Evolutionary conservation across 2,888 invertebrate species (phyloP), one percentile per base, ranked within the genome.

Genomic region (Tetrapedia diversipes): DNA sequence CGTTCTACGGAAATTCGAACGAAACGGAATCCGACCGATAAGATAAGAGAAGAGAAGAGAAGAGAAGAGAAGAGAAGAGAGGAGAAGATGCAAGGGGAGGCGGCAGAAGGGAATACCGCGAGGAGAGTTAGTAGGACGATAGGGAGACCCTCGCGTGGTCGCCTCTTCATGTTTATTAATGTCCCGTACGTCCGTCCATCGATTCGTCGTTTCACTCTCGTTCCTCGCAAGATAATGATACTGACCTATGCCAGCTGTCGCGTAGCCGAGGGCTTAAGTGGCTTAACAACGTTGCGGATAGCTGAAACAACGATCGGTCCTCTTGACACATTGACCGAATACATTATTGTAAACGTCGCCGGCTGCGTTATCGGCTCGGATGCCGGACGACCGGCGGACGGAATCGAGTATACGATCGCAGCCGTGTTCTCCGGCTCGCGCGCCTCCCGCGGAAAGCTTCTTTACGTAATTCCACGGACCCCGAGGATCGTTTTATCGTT

Each of bases 81-180:
- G 1, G n/a, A n/a, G 14, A 37, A 11, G 41, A 27, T 32, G 19
- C 14, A 60, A 32, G 59, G 47, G 37, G 19, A 66, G 59, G 66
- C 51, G 39, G 32, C 19, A 32, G 32, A 19, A 47, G 43, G 51
- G 47, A 59, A 64, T 43, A 10, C 53, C 60, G 60, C 37, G 69
- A 74, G 68, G 41, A 74, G n/a, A 64, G 71, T 45, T 27, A 43
- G 11, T 45, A 43, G 59, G 67, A 41, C 34, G 47, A 66, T 34
- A 54, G 68, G 59, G 61, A n/a, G n/a, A 45, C 49, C 65, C 57
- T 70, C 73, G 73, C 74, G 67, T 71, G 66, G 54, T 82, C 79
- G 80, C 57, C 65, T 82, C 84, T 89, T 89, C 89, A 89, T 89
- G 89, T 90, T 89, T 89, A 89, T 90, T 89, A 90, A 89, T 89